A percentile compares a stretch with the other conserved stretches of the same genome.
Conservation (phyloP, 53 echinoderm and acorn worm genomes). For the Crossaster papposus region DNA sequence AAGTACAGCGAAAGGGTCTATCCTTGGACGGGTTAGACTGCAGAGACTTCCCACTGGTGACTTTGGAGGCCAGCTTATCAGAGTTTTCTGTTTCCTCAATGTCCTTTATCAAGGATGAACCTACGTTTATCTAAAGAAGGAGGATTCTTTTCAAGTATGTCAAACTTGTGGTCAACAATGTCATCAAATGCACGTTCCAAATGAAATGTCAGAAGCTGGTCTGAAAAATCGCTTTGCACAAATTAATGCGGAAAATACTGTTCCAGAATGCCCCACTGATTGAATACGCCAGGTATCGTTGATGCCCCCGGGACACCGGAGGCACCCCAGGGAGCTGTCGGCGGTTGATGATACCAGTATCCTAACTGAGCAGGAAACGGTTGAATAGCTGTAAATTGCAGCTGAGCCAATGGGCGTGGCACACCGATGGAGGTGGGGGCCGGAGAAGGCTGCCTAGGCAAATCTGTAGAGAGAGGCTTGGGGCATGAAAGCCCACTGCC, state of each 20-base stretch:
- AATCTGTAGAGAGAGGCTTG: neutral
- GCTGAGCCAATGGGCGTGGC: neutral
- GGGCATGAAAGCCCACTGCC: neutral
- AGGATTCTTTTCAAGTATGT: neutral
- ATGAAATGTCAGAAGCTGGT: neutral
- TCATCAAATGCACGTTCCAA: conserved; percentile 21
- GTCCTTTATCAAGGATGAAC: neutral
- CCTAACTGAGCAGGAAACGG: neutral
- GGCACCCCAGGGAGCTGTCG: neutral
- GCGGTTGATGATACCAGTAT: neutral
- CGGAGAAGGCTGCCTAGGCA: neutral
- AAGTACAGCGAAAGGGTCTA: neutral
- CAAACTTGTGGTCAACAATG: neutral
- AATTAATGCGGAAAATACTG: neutral
- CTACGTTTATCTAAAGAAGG: neutral
- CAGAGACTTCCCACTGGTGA: neutral
- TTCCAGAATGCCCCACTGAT: neutral
- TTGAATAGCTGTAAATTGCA: neutral
- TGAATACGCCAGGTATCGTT: neutral
- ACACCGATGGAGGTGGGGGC: neutral
- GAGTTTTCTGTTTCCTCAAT: conserved; percentile 1
- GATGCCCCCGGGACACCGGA: neutral
- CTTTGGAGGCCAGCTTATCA: neutral
- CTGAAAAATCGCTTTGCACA: neutral
- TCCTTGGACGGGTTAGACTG: neutral